A percentile compares a stretch with the other conserved stretches of the same genome.
Evolutionary conservation across 2,888 invertebrate genomes (phyloP).

Genomic region (Drosophila flavopinicola): DNA sequence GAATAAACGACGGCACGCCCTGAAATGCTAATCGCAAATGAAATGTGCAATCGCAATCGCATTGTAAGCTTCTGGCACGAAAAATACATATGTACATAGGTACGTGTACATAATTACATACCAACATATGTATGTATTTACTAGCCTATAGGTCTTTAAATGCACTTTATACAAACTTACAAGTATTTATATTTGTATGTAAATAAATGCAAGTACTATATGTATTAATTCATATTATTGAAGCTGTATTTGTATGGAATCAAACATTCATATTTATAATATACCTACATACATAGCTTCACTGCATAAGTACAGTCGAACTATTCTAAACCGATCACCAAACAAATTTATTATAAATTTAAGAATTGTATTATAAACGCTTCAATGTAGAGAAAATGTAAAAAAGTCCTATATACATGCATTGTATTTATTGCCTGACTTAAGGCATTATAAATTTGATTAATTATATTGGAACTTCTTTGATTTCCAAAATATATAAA

Average conservation of each 20-base stretch:
- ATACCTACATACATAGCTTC: too few species aligned
- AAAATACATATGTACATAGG: conserved; percentile 3
- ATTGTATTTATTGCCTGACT: too few species aligned
- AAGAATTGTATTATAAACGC: too few species aligned
- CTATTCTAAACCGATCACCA: too few species aligned
- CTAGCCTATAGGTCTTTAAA: conserved; percentile 9
- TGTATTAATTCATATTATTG: neutral
- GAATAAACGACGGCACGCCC: conserved; percentile 8
- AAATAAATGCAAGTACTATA: neutral
- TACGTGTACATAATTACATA: neutral
- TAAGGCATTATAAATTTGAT: too few species aligned
- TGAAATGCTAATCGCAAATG: conserved; percentile 16
- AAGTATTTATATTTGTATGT: neutral
- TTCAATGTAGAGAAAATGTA: too few species aligned
- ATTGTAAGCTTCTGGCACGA: conserved; percentile 11
- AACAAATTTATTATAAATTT: too few species aligned
- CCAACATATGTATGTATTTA: neutral
- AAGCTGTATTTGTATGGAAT: conserved; percentile 4
- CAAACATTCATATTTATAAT: neutral
- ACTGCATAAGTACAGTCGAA: neutral
- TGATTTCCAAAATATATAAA: too few species aligned
- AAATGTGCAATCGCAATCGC: conserved; percentile 21
- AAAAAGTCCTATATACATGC: too few species aligned
- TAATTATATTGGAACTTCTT: too few species aligned
- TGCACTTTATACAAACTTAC: neutral